These are phyloP conservation scores for Spodoptera littoralis DNA, from an alignment of 2,888 invertebrate genomes.

Conservation along the genomic window DNA sequence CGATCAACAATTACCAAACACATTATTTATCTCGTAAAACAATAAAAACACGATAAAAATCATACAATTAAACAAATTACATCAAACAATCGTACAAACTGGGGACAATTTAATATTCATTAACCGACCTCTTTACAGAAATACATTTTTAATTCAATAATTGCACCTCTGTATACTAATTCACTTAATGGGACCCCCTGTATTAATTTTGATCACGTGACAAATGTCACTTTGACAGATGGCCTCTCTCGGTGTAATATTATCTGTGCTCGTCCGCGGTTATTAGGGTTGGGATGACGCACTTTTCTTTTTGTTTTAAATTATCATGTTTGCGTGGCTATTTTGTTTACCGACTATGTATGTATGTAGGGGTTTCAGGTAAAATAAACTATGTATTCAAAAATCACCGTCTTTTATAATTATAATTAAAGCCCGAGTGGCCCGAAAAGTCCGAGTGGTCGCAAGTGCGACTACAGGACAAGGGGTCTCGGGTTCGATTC, in stretches of 20 bases:
- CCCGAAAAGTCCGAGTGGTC: too few species aligned
- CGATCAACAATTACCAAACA: slow-evolving; percentile 51
- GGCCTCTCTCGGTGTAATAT: slow-evolving; percentile 59
- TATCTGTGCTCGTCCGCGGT: slow-evolving; percentile 45
- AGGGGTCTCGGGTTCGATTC: too few species aligned
- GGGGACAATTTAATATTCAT: slow-evolving; percentile 81
- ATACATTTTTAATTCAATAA: slow-evolving; percentile 87
- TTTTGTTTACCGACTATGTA: too few species aligned
- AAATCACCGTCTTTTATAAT: too few species aligned
- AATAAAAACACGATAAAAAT: slow-evolving; percentile 56
- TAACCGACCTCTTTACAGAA: slow-evolving; percentile 77
- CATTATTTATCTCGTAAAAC: slow-evolving; percentile 53
- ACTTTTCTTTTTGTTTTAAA: slow-evolving; percentile 1
- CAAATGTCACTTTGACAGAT: slow-evolving; percentile 85
- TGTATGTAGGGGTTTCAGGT: too few species aligned
- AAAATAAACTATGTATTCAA: too few species aligned
- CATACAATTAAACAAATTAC: slow-evolving; percentile 62
- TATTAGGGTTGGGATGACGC: slow-evolving; percentile 31
- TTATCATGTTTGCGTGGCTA: too few species aligned
- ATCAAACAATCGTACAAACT: slow-evolving; percentile 65
- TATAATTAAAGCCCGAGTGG: too few species aligned
- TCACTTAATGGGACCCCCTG: slow-evolving; percentile 70
- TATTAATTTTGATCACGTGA: slow-evolving; percentile 85
- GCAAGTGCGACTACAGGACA: too few species aligned
- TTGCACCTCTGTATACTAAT: slow-evolving; percentile 73